These are phyloP conservation scores for Cheilosia vernalis DNA, from an alignment of 2,888 invertebrate species.

Conservation along the genomic window DNA sequence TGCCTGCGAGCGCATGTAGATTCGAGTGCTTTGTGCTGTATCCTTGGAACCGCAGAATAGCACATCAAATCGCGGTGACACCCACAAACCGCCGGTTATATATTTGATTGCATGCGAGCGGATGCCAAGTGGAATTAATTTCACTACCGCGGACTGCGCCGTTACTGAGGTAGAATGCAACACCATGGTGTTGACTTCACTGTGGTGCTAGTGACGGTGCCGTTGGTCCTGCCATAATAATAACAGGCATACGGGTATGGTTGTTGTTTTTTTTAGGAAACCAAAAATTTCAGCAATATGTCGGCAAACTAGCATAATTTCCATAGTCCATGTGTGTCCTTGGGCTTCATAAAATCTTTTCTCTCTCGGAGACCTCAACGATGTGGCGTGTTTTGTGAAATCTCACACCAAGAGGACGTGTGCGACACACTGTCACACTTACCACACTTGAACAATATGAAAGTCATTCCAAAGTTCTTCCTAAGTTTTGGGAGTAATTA, in stretches of 20 bases:
- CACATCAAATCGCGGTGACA: constrained; percentile 34
- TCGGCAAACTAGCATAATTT: constrained; percentile 19
- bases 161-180: constrained; percentile 6
- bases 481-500: constrained; percentile 65
- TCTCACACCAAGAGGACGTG: not conserved
- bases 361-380: constrained; percentile 9
- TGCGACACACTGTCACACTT: constrained; percentile 1
- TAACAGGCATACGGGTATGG: not conserved
- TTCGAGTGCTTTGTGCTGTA: constrained; percentile 15
- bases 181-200: constrained; percentile 21
- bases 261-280: not conserved
- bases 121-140: constrained; percentile 33
- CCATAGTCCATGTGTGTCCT: constrained; percentile 10
- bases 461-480: constrained; percentile 58
- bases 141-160: not conserved
- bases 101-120: constrained; percentile 32
- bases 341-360: not conserved
- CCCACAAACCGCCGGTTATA: constrained; percentile 32
- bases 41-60: constrained; percentile 33
- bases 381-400: constrained; percentile 15
- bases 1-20: not conserved
- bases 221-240: constrained; percentile 3
- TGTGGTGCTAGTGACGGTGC: not conserved
- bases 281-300: constrained; percentile 14
- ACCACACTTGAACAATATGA: constrained; percentile 19